Conservation (phyloP, 2,888 invertebrate genomes). For the Coelopa pilipes region DNA sequence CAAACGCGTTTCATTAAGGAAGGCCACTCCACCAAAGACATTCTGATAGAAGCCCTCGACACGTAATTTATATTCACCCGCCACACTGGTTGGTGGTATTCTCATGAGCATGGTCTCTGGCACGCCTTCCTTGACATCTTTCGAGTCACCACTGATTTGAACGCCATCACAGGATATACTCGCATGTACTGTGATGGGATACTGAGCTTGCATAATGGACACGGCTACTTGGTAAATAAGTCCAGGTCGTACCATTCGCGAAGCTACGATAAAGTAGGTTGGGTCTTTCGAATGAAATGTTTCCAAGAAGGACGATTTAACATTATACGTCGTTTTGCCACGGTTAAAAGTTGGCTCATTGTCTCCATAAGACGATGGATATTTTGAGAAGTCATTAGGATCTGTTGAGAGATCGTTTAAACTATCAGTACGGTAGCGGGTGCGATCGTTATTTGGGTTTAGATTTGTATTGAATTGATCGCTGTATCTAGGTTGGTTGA, state of each 20-base stretch:
- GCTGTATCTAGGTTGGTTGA: constrained; percentile 33
- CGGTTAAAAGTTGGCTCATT: constrained; percentile 40
- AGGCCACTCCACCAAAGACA: constrained; percentile 84
- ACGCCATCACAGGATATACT: constrained; percentile 91
- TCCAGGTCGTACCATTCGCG: constrained; percentile 89
- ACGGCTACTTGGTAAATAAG: constrained; percentile 90
- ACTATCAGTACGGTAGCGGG: constrained; percentile 50
- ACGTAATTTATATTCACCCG: constrained; percentile 84
- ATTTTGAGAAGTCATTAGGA: constrained; percentile 48
- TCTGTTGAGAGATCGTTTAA: constrained; percentile 56
- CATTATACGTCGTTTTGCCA: constrained; percentile 58
- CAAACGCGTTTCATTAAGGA: constrained; percentile 87
- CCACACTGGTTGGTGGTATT: constrained; percentile 86
- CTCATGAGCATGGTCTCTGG: constrained; percentile 90
- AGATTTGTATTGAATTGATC: constrained; percentile 41
- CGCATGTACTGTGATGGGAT: constrained; percentile 85
- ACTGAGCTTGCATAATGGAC: constrained; percentile 80
- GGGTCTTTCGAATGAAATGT: constrained; percentile 60
- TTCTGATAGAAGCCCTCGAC: constrained; percentile 80
- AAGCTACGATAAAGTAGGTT: constrained; percentile 92
- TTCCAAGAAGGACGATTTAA: constrained; percentile 58
- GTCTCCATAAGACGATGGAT: constrained; percentile 34
- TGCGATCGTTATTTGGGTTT: constrained; percentile 45
- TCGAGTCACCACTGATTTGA: constrained; percentile 84
- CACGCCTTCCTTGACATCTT: constrained; percentile 85